phyloP scores from a whole-genome alignment of 2,888 invertebrate species.

The Xylota sylvarum region DNA sequence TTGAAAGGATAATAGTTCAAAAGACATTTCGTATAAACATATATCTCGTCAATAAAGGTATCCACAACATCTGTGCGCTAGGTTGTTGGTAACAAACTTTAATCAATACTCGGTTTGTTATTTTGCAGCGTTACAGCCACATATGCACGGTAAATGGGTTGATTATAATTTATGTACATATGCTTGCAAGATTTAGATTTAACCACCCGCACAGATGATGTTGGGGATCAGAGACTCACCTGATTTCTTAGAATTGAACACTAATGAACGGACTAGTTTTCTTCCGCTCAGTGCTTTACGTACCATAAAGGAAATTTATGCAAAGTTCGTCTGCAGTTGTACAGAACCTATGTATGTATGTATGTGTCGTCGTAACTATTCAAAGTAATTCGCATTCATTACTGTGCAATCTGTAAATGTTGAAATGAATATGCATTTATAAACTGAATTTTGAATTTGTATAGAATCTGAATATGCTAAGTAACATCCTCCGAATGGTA shows the following conservation, averaged over 20 bases:
- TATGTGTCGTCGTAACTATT: constrained; percentile 2
- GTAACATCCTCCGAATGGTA: not conserved
- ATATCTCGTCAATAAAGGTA: constrained; percentile 40
- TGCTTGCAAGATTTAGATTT: constrained; percentile 30
- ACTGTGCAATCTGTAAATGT: constrained; percentile 13
- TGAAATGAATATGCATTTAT: constrained; percentile 26
- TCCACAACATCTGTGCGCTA: constrained; percentile 54
- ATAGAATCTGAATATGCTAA: constrained; percentile 6
- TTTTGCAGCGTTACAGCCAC: constrained; percentile 26
- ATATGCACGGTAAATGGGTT: constrained; percentile 40
- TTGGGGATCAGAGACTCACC: constrained; percentile 18
- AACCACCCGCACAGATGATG: constrained; percentile 30
- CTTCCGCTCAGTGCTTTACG: constrained; percentile 19
- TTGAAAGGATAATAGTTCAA: constrained; percentile 42
- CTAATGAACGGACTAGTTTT: constrained; percentile 30
- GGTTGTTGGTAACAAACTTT: constrained; percentile 44
- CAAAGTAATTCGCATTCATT: constrained; percentile 30
- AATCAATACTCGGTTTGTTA: constrained; percentile 54
- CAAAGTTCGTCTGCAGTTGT: constrained; percentile 7
- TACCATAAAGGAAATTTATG: constrained; percentile 25
- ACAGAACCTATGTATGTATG: not conserved
- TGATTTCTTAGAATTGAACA: constrained; percentile 52
- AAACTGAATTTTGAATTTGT: constrained; percentile 2
- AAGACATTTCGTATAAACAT: constrained; percentile 46
- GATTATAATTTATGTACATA: constrained; percentile 62